phyloP scores from a whole-genome alignment of 2,888 invertebrate species.

The Hoplodrina blanda region DNA sequence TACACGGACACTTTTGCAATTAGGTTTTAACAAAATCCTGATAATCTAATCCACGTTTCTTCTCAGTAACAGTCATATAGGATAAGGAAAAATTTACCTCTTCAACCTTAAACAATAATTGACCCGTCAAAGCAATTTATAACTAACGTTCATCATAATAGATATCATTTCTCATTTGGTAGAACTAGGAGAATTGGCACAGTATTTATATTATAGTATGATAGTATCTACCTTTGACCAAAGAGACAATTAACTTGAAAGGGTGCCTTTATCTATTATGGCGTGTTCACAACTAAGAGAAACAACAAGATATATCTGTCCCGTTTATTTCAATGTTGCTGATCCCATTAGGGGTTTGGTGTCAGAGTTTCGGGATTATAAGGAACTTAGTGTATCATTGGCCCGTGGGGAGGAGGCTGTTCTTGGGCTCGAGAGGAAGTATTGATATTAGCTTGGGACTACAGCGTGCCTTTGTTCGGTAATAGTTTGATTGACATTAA shows the following conservation, averaged over 20 bases:
- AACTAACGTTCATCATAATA: not conserved
- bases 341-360: constrained; percentile 33
- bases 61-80: too few relatives aligned
- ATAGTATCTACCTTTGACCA: constrained; percentile 1
- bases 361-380: constrained; percentile 29
- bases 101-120: not conserved
- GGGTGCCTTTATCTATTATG: constrained; percentile 17
- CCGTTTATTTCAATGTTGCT: constrained; percentile 31
- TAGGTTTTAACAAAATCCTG: too few relatives aligned
- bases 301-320: constrained; percentile 22
- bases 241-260: constrained; percentile 34
- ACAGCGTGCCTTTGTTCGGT: constrained; percentile 4
- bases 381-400: constrained; percentile 31
- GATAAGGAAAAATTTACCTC: not conserved
- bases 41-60: not conserved
- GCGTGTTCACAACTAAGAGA: constrained; percentile 2
- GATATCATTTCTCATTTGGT: not conserved
- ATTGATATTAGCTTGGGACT: constrained; percentile 23
- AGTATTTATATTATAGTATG: constrained; percentile 38
- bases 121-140: too few relatives aligned
- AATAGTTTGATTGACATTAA: constrained; percentile 41
- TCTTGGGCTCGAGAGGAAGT: constrained; percentile 1
- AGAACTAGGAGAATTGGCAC: constrained; percentile 14
- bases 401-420: constrained; percentile 24
- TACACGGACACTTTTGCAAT: too few relatives aligned